Evolutionary conservation across 2,888 invertebrate genomes (phyloP).

Genomic region (Siphlonurus alternatus): DNA sequence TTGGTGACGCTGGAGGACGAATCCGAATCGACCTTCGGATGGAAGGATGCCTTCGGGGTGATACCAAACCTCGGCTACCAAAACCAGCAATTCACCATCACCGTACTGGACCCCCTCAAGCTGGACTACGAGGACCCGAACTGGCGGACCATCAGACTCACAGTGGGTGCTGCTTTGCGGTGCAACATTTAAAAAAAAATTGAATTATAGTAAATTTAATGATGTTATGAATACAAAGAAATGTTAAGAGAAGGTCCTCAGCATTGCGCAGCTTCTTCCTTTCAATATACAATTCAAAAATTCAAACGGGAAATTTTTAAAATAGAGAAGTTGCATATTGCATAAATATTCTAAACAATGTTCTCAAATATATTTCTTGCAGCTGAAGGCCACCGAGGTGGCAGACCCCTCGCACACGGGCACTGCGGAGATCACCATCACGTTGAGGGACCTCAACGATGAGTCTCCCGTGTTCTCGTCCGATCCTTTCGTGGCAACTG

Average conservation of each 20-base stretch:
- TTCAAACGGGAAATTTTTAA: too few relatives aligned
- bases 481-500: constrained; percentile 22
- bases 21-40: constrained; percentile 16
- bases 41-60: constrained; percentile 36
- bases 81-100: constrained; percentile 36
- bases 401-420: constrained; percentile 13
- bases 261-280: too few relatives aligned
- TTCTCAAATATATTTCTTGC: too few relatives aligned
- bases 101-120: constrained; percentile 32
- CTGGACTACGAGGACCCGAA: constrained; percentile 39
- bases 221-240: too few relatives aligned
- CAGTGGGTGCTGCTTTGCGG: constrained; percentile 18
- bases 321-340: too few relatives aligned
- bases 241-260: too few relatives aligned
- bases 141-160: constrained; percentile 31
- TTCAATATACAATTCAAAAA: too few relatives aligned
- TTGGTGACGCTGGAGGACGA: constrained; percentile 25
- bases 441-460: constrained; percentile 50
- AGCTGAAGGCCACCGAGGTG: constrained; percentile 25
- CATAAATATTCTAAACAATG: too few relatives aligned
- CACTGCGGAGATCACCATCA: constrained; percentile 28
- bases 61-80: constrained; percentile 44
- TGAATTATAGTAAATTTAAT: too few relatives aligned
- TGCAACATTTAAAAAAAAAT: background rate
- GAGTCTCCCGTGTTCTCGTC: constrained; percentile 43